Base-by-base conservation (phyloP, 2,113 vertebrate species). In the Circaetus cinerascens region DNA sequence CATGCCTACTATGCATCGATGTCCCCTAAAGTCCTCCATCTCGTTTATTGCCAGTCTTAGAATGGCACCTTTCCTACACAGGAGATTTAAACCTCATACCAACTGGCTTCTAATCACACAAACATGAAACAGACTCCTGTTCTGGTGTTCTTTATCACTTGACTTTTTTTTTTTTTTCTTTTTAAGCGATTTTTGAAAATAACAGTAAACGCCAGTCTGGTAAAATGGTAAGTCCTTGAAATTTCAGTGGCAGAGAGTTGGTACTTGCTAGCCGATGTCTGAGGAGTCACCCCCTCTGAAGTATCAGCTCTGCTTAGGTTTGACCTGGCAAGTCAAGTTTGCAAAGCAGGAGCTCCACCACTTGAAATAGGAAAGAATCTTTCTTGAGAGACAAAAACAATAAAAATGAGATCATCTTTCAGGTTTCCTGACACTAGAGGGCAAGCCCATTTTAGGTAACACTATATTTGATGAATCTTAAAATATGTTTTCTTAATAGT, bases 381-480 rank as follows among this genome's bases (percentile, higher is more conserved):
- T 79, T 29, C 9, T 22, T 79, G 41, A 91, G 62, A 84, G 18
- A 72, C 22, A 92, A 66, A 90, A 87, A 20, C 0, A 0, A 72
- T 40, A 91, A 63, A 90, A 90, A 22, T 27, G 25, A 91, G 57
- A 90, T 91, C 14, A 91, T 86, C 80, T 93, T 90, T 93, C 77
- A 86, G 81, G 59, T 91, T 93, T 97, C 48, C 84, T 90, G 86
- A 97, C 94, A 94, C 93, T 95, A 95, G 95, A 96, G 91, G 96
- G 94, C 95, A 97, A 96, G 63, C 83, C 90, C 94, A 88, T 94
- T 95, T 93, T 93, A 95, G 72, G 63, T 91, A 95, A 95, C 0
- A 0, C 12, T 48, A 2, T 7, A 3, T 17, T 57, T 66, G 45
- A 73, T 72, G 66, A 68, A 45, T 11, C 38, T 43, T 62, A 62